Evolutionary conservation across 2,113 vertebrate species (phyloP).

Genomic region (Pygoscelis adeliae): DNA sequence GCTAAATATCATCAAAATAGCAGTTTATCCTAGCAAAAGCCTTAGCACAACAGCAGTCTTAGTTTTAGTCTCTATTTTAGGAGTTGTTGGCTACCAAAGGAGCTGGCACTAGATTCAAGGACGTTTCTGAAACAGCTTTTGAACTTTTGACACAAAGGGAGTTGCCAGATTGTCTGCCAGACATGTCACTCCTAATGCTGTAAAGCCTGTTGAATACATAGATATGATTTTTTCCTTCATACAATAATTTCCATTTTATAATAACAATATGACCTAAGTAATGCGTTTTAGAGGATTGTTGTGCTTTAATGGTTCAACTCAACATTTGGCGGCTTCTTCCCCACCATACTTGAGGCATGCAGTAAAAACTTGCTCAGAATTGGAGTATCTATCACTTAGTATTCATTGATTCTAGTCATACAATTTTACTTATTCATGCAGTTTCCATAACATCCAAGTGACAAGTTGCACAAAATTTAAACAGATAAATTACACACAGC

Average conservation of each 20-base stretch:
- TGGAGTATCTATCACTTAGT: not conserved
- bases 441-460: conserved; percentile 16
- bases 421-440: conserved; percentile 16
- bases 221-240: not conserved
- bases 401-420: not conserved
- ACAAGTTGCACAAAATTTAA: not conserved
- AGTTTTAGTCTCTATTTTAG: not conserved
- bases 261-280: not conserved
- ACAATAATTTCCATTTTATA: not conserved
- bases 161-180: not conserved
- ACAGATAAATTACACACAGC: not conserved
- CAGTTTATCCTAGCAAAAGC: not conserved
- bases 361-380: not conserved
- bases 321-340: not conserved
- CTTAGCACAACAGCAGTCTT: not conserved
- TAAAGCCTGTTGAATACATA: not conserved
- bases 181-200: not conserved
- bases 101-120: not conserved
- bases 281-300: not conserved
- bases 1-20: not conserved
- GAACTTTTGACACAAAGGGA: not conserved
- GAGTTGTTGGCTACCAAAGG: not conserved
- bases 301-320: not conserved
- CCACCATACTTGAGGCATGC: not conserved
- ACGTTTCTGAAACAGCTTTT: not conserved